Evolutionary conservation across 2,797 vertebrate species (phyloP).

Genomic region (Aulostomus chinensis): DNA sequence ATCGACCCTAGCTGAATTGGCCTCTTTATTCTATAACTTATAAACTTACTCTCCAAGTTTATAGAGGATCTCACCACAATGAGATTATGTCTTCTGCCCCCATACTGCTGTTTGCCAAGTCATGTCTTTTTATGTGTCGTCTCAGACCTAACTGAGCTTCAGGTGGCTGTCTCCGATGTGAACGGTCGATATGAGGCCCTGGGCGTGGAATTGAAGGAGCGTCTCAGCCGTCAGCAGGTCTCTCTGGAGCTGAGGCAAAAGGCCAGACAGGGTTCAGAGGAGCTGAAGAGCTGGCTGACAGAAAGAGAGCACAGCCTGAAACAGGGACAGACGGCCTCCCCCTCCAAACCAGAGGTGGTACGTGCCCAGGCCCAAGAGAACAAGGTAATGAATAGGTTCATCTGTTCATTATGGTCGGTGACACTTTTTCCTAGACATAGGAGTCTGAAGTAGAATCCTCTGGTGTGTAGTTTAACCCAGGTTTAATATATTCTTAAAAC

Average conservation of each 20-base stretch:
- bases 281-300: conserved; percentile 86
- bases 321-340: conserved; percentile 80
- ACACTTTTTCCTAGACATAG: too few species aligned
- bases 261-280: conserved; percentile 79
- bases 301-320: conserved; percentile 84
- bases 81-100: too few species aligned
- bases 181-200: conserved; percentile 84
- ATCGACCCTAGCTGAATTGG: too few species aligned
- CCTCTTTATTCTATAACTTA: too few species aligned
- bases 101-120: too few species aligned
- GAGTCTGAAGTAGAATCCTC: not conserved
- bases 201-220: conserved; percentile 81
- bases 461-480: not conserved
- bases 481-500: too few species aligned
- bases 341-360: conserved; percentile 87
- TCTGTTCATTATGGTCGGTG: too few species aligned
- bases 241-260: conserved; percentile 83
- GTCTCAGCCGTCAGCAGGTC: conserved; percentile 78
- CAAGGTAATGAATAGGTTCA: conserved; percentile 80
- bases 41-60: too few species aligned
- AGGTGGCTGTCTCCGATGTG: conserved; percentile 90
- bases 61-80: too few species aligned
- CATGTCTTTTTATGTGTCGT: not conserved
- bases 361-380: conserved; percentile 92
- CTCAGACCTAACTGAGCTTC: conserved; percentile 94